Conservation (phyloP, 2,113 vertebrate species). For the Chascanopsetta lugubris region DNA sequence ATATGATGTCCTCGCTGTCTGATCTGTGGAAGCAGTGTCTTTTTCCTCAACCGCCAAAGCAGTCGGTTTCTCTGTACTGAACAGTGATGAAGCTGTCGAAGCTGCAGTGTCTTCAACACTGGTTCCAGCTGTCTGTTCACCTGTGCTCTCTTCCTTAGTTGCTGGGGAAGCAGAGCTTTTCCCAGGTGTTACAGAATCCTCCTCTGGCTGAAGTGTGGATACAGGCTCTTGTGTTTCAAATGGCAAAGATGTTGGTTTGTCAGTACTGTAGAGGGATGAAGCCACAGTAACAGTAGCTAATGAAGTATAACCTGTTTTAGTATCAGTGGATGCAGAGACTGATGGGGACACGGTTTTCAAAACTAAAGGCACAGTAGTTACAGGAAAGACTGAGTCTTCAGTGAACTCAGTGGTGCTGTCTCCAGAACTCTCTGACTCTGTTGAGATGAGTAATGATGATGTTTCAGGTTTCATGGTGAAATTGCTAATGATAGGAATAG, state of each 20-base stretch:
- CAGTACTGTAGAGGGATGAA: conserved; percentile 14
- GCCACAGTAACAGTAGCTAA: neutral
- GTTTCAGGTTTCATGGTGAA: neutral
- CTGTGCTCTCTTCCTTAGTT: neutral
- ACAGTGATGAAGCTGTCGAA: conserved; percentile 14
- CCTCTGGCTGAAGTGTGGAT: neutral
- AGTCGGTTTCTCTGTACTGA: conserved; percentile 26
- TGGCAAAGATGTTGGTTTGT: conserved; percentile 1
- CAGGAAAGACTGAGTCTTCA: neutral
- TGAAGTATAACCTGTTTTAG: neutral
- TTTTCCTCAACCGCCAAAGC: neutral
- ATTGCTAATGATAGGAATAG: neutral
- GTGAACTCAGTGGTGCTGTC: neutral
- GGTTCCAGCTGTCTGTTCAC: neutral
- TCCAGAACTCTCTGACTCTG: neutral
- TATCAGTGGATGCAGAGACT: neutral
- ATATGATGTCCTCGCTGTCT: neutral
- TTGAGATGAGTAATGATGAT: neutral
- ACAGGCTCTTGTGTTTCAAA: neutral
- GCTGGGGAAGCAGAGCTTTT: neutral
- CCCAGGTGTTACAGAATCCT: neutral
- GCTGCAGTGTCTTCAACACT: neutral
- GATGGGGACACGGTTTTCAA: neutral
- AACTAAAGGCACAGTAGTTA: neutral
- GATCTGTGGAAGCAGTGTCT: neutral